These are phyloP conservation scores for Scomber colias DNA, from an alignment of 2,113 vertebrate species.

Conservation along the genomic window DNA sequence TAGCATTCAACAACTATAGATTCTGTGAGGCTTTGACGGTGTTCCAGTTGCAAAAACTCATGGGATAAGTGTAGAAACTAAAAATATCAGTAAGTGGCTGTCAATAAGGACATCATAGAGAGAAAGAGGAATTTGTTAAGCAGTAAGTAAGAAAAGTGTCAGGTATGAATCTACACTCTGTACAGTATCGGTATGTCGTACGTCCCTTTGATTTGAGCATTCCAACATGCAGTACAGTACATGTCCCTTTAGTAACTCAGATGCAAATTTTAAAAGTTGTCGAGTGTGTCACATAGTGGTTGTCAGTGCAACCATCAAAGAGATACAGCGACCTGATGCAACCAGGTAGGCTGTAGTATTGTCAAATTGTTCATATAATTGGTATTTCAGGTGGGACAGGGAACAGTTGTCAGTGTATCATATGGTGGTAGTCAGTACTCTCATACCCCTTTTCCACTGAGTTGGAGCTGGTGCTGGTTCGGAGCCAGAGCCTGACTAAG, in stretches of 20 bases:
- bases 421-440: slow-evolving; percentile 24
- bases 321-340: slow-evolving; percentile 34
- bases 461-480: too few relatives aligned
- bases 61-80: too few relatives aligned
- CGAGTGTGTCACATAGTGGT: slow-evolving; percentile 19
- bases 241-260: slow-evolving; percentile 6
- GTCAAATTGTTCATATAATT: slow-evolving; percentile 55
- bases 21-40: too few relatives aligned
- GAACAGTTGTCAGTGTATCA: slow-evolving; percentile 29
- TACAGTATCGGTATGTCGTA: slow-evolving; percentile 5
- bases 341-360: slow-evolving; percentile 39
- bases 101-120: neutral
- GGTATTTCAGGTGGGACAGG: slow-evolving; percentile 55
- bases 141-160: slow-evolving; percentile 4
- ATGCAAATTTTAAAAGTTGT: slow-evolving; percentile 47
- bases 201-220: slow-evolving; percentile 35
- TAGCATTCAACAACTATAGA: too few relatives aligned
- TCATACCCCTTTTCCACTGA: neutral
- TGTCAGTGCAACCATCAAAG: slow-evolving; percentile 37
- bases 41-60: too few relatives aligned
- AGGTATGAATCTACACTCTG: slow-evolving; percentile 11
- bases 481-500: too few relatives aligned
- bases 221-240: neutral
- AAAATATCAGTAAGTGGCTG: too few relatives aligned
- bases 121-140: neutral